Evolutionary conservation across 2,888 invertebrate species (phyloP).

Genomic region (Netelia melanura): DNA sequence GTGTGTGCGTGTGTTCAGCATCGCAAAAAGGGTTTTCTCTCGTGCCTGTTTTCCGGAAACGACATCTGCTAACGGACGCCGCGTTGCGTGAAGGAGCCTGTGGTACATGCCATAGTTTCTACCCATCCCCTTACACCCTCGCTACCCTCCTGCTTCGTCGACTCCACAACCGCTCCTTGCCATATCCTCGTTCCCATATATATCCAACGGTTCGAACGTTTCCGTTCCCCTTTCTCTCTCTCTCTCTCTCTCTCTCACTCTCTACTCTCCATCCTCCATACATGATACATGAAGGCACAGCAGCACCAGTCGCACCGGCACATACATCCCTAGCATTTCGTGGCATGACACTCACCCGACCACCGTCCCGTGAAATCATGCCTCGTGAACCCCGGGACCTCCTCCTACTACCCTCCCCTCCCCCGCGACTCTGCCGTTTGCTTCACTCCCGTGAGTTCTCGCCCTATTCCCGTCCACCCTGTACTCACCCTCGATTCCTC

Average conservation of each 20-base stretch:
- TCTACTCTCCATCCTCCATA: slow-evolving; percentile 72
- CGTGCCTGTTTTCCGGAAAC: slow-evolving; percentile 71
- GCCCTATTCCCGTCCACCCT: slow-evolving; percentile 46
- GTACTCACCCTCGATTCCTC: slow-evolving; percentile 32
- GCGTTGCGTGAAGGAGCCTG: slow-evolving; percentile 71
- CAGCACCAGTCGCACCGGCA: slow-evolving; percentile 41
- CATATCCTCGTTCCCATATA: slow-evolving; percentile 22
- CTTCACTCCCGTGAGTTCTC: slow-evolving; percentile 44
- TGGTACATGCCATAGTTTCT: slow-evolving; percentile 27
- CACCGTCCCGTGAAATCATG: slow-evolving; percentile 83
- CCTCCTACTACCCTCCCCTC: slow-evolving; percentile 37
- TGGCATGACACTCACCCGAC: slow-evolving; percentile 81
- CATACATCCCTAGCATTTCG: slow-evolving; percentile 74
- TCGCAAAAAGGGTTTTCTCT: neutral
- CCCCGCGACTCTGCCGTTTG: slow-evolving; percentile 46
- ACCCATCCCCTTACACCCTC: neutral
- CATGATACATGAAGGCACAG: slow-evolving; percentile 78
- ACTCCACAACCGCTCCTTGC: slow-evolving; percentile 1
- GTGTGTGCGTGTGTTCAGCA: neutral
- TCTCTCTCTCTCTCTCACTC: slow-evolving; percentile 63
- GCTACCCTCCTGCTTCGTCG: slow-evolving; percentile 1
- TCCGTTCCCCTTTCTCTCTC: slow-evolving; percentile 70
- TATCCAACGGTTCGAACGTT: slow-evolving; percentile 58
- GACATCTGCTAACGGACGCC: slow-evolving; percentile 76
- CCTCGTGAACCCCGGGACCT: slow-evolving; percentile 77